Base-by-base conservation (phyloP, 1,140 invertebrate genomes). In the Patella vulgata region DNA sequence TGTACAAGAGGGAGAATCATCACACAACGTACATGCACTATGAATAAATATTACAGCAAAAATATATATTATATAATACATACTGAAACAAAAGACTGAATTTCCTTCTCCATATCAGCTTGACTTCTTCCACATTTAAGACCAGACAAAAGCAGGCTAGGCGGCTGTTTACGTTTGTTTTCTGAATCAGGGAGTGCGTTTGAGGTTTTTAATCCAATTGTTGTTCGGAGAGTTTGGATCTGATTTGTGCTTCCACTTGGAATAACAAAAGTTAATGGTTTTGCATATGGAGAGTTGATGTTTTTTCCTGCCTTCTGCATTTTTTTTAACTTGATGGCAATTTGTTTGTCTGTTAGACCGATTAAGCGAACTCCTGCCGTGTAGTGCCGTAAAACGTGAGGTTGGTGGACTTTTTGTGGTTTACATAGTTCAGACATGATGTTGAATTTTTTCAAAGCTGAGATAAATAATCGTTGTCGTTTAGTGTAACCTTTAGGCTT, bases 311-410 rank as follows among this genome's bases (percentile, higher is more conserved):
- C 54, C 43, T 57, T 69, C 40, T 70, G 65, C 59, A 74, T 65
- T 36, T 63, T 69, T 33, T 69, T 65, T 52, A 77, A 61, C 55
- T 71, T 60, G 1, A 54, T 54, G 19, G 50, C 66, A 1, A 77
- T 48, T 33, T 77, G 74, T 11, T 70, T 40, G 19, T 70, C 64
- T 19, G 72, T 73, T 6, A 77, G 59, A 4, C 74, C 74, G 48
- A 73, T 68, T 8, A 77, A 51, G 9, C 71, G 61, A 3, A 42
- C 64, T 19, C 74, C 74, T 11, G 70, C 74, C 9, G 69, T 72
- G 42, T 77, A 77, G 55, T 77, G 72, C 27, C 66, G 56, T 12
- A 77, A 58, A 6, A 77, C 70, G 56, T 77, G 72, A 23, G 74
- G 74, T 25, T n/a, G 17, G 17, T 66, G 52, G 21, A 36, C 48